Base-by-base conservation (phyloP, 2,888 invertebrate genomes). In the Cataglyphis livida region DNA sequence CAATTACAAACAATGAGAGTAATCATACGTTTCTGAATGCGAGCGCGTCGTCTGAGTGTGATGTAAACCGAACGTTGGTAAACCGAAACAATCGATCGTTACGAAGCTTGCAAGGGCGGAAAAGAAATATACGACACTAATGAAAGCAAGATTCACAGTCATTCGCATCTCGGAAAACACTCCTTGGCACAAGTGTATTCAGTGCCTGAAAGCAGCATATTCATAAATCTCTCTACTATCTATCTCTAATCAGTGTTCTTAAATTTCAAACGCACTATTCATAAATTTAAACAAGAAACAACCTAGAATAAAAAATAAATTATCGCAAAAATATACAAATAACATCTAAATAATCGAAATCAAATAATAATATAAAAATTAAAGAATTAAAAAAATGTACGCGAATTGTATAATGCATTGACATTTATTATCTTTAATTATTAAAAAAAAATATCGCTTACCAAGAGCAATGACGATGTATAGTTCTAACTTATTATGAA, bases 1-100 rank as follows among this genome's bases (percentile, higher is more conserved):
- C 79, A 81, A 86, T 86, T 84, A 82, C 54, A 68, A 83, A 85
- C 83, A 81, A 82, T 81, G 44, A 32, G 83, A 68, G 81, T 88
- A 84, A 84, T 84, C 74, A 83, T 66, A 64, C 51, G 54, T 48
- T 21, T 73, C 51, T 25, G 66, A 70, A n/a, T 38, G 25, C 28
- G 15, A 82, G 38, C 61, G 51, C n/a, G 57, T 78, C 57, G 48
- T 71, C 57, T 12, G 25, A 76, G 12, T 54, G 25, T 38, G 48
- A 75, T 35, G 35, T 41, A 44, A 68, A 51, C 12, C 38, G n/a
- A 51, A 70, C 41, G 28, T 59, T 21, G 35, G 70, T 18, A 70
- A 78, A 57, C 1, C 32, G 41, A 59, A 44, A 78, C 41, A 78
- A 78, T 71, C 12, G 59, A 71, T 59, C 32, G 21, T 44, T 44